Evolutionary conservation across 2,888 invertebrate genomes (phyloP).

Genomic region (Campoplex nolae): DNA sequence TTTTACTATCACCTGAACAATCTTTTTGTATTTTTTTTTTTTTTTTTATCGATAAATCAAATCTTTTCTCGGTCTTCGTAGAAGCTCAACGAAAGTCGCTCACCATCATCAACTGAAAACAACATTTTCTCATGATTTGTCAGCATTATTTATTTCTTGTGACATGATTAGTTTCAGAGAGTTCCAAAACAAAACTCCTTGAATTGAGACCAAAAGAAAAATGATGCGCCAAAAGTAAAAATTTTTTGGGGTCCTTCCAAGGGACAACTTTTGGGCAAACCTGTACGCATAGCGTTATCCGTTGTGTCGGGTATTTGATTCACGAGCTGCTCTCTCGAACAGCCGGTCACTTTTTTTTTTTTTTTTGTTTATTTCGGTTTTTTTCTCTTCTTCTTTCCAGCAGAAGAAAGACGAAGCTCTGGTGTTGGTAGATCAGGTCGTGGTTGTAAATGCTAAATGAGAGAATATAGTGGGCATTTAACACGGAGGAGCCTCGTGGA

Average conservation of each 20-base stretch:
- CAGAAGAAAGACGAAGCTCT: conserved; percentile 23
- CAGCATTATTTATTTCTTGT: no score
- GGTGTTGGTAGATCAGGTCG: conserved; percentile 16
- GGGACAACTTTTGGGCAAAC: background rate
- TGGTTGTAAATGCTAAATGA: conserved; percentile 46
- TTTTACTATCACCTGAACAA: background rate
- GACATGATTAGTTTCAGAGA: background rate
- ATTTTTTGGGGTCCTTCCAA: background rate
- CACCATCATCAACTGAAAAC: no score
- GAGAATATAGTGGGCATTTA: conserved; percentile 26
- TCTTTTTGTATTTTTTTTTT: no score
- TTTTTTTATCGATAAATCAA: no score
- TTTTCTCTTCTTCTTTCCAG: no score
- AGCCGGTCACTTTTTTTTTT: no score
- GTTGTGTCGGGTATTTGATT: conserved; percentile 39
- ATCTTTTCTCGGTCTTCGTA: no score
- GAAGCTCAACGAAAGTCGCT: no score
- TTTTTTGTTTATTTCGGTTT: no score
- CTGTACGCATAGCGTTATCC: conserved; percentile 5
- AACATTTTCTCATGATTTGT: background rate
- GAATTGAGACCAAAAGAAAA: background rate
- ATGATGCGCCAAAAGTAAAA: background rate
- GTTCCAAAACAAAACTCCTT: background rate
- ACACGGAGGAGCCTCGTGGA: background rate
- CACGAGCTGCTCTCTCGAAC: conserved; percentile 32